Evolutionary conservation across 2,797 vertebrate species (phyloP).

Genomic region (Chrysocyon brachyurus): DNA sequence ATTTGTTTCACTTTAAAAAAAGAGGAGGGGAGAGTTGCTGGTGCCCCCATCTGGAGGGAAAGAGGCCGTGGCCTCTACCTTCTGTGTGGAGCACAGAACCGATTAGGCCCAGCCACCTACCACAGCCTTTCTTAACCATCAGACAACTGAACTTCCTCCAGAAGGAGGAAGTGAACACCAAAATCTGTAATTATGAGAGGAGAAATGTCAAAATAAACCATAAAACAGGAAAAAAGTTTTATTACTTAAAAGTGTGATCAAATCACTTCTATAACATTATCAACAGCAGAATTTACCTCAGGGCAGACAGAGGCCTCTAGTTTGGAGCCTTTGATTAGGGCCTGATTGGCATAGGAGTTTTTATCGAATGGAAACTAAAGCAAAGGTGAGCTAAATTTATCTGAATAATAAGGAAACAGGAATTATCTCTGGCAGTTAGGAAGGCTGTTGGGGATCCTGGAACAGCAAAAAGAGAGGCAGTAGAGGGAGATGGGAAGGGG

Average conservation of each 20-base stretch:
- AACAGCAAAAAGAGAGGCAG: background rate
- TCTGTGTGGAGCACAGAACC: background rate
- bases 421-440: background rate
- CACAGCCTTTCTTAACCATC: background rate
- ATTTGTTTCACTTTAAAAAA: background rate
- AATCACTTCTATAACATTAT: background rate
- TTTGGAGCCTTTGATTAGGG: background rate
- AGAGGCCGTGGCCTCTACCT: background rate
- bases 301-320: background rate
- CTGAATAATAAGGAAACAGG: background rate
- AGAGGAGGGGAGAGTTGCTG: background rate
- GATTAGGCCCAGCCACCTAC: too few species aligned
- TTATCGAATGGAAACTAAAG: background rate
- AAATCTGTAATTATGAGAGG: background rate
- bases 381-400: constrained; percentile 35
- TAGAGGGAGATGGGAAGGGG: background rate
- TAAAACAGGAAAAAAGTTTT: background rate
- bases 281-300: background rate
- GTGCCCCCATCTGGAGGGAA: background rate
- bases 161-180: background rate
- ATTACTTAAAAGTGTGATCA: background rate
- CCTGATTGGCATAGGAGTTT: background rate
- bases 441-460: background rate
- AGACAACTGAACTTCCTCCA: background rate
- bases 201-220: background rate